Percentiles rank a stretch among this genome's conserved stretches.
Conservation (phyloP, 2,888 invertebrate genomes). For the Andrena flavipes region DNA sequence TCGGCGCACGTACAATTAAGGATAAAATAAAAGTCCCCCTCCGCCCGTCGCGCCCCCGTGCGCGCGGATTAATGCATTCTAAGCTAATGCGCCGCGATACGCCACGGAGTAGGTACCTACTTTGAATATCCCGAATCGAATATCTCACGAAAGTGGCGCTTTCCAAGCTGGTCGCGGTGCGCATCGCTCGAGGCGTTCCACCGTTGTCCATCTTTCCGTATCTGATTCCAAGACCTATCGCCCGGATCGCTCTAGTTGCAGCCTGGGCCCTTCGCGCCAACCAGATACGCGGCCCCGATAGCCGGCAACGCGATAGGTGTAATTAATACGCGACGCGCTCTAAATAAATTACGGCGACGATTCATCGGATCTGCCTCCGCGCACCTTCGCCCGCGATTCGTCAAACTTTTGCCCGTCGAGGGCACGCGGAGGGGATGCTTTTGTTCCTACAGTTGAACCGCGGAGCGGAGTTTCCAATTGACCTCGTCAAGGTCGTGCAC, state of each 20-base stretch:
- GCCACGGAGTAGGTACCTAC: background rate
- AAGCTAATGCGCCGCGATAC: background rate
- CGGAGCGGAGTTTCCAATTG: slow-evolving; percentile 22
- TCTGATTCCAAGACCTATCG: slow-evolving; percentile 55
- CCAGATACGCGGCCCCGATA: slow-evolving; percentile 54
- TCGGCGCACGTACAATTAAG: slow-evolving; percentile 40
- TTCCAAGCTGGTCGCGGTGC: background rate
- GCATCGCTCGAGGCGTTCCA: slow-evolving; percentile 18
- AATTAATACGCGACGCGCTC: slow-evolving; percentile 55
- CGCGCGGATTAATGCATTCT: slow-evolving; percentile 29
- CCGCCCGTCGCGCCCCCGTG: background rate
- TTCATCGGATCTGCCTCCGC: background rate
- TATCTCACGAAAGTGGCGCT: slow-evolving; percentile 17
- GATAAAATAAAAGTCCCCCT: slow-evolving; percentile 20
- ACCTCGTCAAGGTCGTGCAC: slow-evolving; percentile 57
- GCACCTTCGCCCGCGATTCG: too few species aligned
- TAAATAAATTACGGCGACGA: slow-evolving; percentile 17
- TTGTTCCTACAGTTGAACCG: background rate
- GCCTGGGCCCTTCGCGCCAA: slow-evolving; percentile 35
- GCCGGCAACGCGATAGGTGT: slow-evolving; percentile 58
- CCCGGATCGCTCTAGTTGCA: slow-evolving; percentile 54
- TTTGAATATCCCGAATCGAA: background rate
- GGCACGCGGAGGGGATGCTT: background rate
- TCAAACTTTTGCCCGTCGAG: background rate
- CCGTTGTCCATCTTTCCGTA: slow-evolving; percentile 7